Evolutionary conservation across 2,113 vertebrate genomes (phyloP), one percentile per base, ranked within the genome.

Genomic region (Melanotaenia duboulayi): DNA sequence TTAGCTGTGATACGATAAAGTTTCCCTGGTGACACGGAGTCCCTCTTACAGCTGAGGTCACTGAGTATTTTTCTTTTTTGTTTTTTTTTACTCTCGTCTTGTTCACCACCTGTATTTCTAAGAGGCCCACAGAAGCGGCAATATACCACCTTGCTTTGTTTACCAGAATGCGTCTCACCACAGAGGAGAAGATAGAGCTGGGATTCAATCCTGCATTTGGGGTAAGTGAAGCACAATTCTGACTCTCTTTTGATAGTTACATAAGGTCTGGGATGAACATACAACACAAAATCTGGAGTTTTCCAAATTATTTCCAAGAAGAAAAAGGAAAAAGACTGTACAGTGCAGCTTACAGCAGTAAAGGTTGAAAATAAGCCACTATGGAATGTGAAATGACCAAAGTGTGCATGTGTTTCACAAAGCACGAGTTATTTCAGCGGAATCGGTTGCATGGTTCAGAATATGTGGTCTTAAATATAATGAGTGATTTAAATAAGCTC

Each of bases 151-250:
- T 70, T 35, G 50, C 16, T 11, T 24, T 9, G 8, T 50, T 60
- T 2, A 60, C 28, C 54, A 85, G 37, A 40, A 93, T 94, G 92
- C 89, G 86, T 61, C 82, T 88, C 13, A 60, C 76, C 0, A 56
- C 85, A 10, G 90, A 90, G 55, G 81, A 87, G 70, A 89, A 68
- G 24, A 64, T 86, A 1, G 91, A 92, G 65, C 71, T 85, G 4
- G 87, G 82, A 24, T 49, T 83, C 4, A 88, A 89, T 52, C 79
- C 78, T 10, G 67, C 79, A 0, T 91, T 91, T 11, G 40, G 60
- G 84, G 93, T 94, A 76, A 92, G 93, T 83, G 13, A 35, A 32
- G 3, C 4, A 0, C 50, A 25, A 11, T 58, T 13, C 56, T 50
- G 1, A 46, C 42, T 25, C 20, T 55, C n/a, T 61, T 28, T 28